Percentiles rank a stretch among this genome's conserved stretches.
Evolutionary conservation across 1,140 invertebrate species (phyloP).

Genomic region (Solenopsis fugax): DNA sequence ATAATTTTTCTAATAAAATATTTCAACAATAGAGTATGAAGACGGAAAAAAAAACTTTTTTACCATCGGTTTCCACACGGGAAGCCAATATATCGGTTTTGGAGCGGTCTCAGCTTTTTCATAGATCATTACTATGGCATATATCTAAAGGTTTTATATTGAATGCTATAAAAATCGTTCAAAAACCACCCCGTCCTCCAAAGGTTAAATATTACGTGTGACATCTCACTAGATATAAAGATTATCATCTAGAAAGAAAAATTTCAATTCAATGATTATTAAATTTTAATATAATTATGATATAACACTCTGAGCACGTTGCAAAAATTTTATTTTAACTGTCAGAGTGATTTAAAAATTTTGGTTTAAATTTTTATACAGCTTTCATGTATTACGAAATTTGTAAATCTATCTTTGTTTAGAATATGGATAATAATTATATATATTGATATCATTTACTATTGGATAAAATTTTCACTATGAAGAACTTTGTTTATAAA

Average conservation of each 20-base stretch:
- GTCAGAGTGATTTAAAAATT: not conserved
- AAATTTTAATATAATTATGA: not conserved
- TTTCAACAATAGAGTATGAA: too few species aligned
- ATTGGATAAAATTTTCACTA: not conserved
- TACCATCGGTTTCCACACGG: too few species aligned
- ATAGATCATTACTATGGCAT: too few species aligned
- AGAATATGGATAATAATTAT: not conserved
- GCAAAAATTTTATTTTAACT: constrained; percentile 16
- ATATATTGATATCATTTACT: not conserved
- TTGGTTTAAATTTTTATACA: not conserved
- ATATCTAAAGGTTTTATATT: too few species aligned
- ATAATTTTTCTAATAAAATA: too few species aligned
- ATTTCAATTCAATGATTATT: not conserved
- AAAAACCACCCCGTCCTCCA: too few species aligned
- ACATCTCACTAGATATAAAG: not conserved
- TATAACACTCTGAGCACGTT: not conserved
- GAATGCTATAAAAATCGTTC: too few species aligned
- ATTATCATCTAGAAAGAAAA: not conserved
- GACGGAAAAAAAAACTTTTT: too few species aligned
- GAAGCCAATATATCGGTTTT: too few species aligned
- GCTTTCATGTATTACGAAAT: not conserved
- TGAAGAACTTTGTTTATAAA: not conserved
- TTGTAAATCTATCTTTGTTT: not conserved
- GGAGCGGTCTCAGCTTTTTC: too few species aligned
- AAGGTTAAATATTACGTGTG: not conserved